Evolutionary conservation across 2,113 vertebrate genomes (phyloP), one percentile per base, ranked within the genome.

Genomic region (Triplophysa dalaica): DNA sequence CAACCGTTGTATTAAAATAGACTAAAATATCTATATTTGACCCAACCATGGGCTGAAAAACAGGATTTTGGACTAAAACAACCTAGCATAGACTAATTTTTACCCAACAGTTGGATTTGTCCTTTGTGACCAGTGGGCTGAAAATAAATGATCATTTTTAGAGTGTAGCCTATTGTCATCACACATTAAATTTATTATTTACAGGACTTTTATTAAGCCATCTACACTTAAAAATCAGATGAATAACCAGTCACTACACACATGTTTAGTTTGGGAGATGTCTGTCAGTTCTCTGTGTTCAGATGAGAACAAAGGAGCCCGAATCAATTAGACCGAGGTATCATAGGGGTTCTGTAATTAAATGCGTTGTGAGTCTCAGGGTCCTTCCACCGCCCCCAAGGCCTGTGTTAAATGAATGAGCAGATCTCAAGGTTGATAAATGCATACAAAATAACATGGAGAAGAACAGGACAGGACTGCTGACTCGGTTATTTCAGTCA

Each of bases 391-490:
- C 16, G 52, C 64, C 64, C 41, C 52, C 43, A 67, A 75, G 63
- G 72, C 64, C 65, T 24, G 0, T 26, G 69, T 65, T 75, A 67
- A 75, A 80, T 75, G 70, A 67, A 80, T 75, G 52, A 70, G 63
- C 63, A 67, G 62, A 75, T 80, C 70, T 67, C 13, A 74, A 70
- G 48, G 24, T 60, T 70, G 82, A 80, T 80, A 80, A 83, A 80
- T 81, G 38, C 67, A 67, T 80, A 24, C 9, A 41, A 70, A 64
- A 72, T 70, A 77, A 63, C 24, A 65, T 4, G 14, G 11, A 65
- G 24, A 77, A 67, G 73, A 29, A 65, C 45, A 79, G 75, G 52
- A 67, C 58, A 69, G 70, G 63, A 56, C 43, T 19, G 62, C 58
- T 75, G 70, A 63, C 64, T 75, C 61, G 64, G 48, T 74, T 65